Base-by-base conservation (phyloP, 2,888 invertebrate genomes). In the Drepanosiphum platanoidis region DNA sequence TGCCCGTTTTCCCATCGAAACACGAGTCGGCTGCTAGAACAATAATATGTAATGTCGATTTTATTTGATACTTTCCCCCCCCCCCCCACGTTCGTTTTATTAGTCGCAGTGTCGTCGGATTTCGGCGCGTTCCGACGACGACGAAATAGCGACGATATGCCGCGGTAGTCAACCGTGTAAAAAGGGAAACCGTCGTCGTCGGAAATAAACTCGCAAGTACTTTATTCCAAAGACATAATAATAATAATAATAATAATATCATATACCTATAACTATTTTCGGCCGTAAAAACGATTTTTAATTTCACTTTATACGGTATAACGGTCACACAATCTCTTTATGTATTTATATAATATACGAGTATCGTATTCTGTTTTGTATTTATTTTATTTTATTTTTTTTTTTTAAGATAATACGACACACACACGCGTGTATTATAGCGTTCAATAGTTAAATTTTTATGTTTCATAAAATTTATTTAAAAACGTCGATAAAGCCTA, bases 21-120 rank as follows among this genome's bases (percentile, higher is more conserved):
- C 68, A n/a, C 34, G 46, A 68, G 79, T 68, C 66, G 80, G 30
- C 80, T n/a, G 34, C n/a, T 80, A 80, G 80, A 66, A 80, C 68
- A 68, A 68, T 80, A 68, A 71, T n/a, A n/a, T n/a, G n/a, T 75
- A 75, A 15, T 27, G 39, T 79, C 79, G 32, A 68, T 66, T 68
- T 79, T 79, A 79, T 79, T 64, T 42, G 71, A 15, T 61, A 61
- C 30, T 32, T 34, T 30, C 7, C 15, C 15, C 32, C 58, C 58
- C 13, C 7, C 15, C 15, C 32, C 58, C 58, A 36, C 75, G 9
- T 18, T 34, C 75, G 58, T 75, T 75, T 68, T 75, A 75, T 58
- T 46, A 72, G 64, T 46, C 42, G 46, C n/a, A n/a, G n/a, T n/a
- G 46, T 80, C 39, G 32, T 80, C 68, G 66, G n/a, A 52, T 79